Conservation (phyloP, 2,888 invertebrate genomes). For the Rhagonycha lutea region DNA sequence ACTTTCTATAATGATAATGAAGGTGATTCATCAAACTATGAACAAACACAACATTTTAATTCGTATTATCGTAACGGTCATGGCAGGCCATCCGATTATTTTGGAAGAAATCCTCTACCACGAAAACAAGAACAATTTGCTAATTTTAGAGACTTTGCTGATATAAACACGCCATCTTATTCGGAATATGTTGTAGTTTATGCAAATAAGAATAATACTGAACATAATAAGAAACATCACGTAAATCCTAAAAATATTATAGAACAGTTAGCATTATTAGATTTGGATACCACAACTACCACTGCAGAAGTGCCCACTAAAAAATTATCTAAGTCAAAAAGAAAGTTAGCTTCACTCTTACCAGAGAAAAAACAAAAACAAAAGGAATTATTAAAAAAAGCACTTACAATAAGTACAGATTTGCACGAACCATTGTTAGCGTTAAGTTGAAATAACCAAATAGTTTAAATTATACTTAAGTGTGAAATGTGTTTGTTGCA, state of each 20-base stretch:
- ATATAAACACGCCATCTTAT: slow-evolving; percentile 83
- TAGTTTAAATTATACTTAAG: neutral
- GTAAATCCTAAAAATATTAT: slow-evolving; percentile 79
- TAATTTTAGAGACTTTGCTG: slow-evolving; percentile 88
- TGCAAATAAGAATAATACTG: slow-evolving; percentile 77
- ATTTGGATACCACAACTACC: slow-evolving; percentile 56
- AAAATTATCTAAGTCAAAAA: slow-evolving; percentile 65
- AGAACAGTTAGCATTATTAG: slow-evolving; percentile 76
- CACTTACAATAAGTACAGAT: slow-evolving; percentile 53
- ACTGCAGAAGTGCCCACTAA: slow-evolving; percentile 47
- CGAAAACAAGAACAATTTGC: slow-evolving; percentile 84
- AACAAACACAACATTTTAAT: slow-evolving; percentile 56
- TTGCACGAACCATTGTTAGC: slow-evolving; percentile 68
- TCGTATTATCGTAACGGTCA: slow-evolving; percentile 72
- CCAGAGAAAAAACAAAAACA: slow-evolving; percentile 61
- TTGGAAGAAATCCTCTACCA: slow-evolving; percentile 68
- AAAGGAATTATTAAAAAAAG: slow-evolving; percentile 42
- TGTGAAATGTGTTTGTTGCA: neutral
- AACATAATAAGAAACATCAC: slow-evolving; percentile 59
- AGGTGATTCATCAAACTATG: slow-evolving; percentile 62
- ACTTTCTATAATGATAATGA: slow-evolving; percentile 81
- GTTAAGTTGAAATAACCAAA: slow-evolving; percentile 60
- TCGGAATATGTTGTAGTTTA: slow-evolving; percentile 85
- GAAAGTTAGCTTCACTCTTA: slow-evolving; percentile 63
- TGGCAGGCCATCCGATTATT: slow-evolving; percentile 67